Conservation (phyloP, 2,888 invertebrate genomes). For the Chirona hameri region DNA sequence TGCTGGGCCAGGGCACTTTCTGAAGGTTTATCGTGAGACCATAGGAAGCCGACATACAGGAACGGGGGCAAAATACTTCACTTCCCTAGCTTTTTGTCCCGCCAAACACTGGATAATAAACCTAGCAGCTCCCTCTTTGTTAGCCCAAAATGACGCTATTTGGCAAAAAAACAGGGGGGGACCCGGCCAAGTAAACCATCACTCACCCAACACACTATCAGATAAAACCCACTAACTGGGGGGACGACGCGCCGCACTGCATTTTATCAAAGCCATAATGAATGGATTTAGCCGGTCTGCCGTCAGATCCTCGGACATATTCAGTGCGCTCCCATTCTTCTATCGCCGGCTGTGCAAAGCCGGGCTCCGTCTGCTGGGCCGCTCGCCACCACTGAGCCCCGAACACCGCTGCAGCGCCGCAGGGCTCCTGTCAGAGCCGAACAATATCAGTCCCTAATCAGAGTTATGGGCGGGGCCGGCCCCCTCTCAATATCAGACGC, state of each 20-base stretch:
- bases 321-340: background rate
- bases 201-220: background rate
- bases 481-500: slow-evolving; percentile 26
- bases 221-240: background rate
- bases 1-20: background rate
- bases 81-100: no score
- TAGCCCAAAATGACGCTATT: no score
- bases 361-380: background rate
- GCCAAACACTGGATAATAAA: no score
- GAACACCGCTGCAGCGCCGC: background rate
- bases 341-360: background rate
- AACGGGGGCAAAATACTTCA: no score
- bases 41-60: no score
- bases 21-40: no score
- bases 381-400: background rate
- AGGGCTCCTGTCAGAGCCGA: background rate
- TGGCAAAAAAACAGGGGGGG: no score
- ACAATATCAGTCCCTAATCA: slow-evolving; percentile 9
- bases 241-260: background rate
- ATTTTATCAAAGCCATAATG: background rate
- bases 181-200: background rate
- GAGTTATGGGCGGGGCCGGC: slow-evolving; percentile 5
- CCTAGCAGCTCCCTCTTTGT: no score
- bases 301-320: background rate
- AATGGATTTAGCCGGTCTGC: background rate